phyloP scores from a whole-genome alignment of 2,888 invertebrate genomes.

The Acronicta psi region DNA sequence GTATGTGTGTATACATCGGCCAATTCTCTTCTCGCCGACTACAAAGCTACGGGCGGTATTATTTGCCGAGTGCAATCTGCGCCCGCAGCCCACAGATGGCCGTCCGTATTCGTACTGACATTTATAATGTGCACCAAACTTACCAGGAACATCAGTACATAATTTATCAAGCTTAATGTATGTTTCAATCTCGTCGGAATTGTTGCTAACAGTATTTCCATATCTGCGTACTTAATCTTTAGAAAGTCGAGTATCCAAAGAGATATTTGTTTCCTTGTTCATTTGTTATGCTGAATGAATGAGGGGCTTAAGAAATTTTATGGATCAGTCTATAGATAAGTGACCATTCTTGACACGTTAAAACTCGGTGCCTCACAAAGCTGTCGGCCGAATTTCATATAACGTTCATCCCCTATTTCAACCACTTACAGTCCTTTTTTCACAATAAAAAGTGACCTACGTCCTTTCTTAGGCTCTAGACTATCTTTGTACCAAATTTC shows the following conservation, averaged over 20 bases:
- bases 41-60: constrained; percentile 32
- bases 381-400: no score
- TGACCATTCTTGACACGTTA: no score
- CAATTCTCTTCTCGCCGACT: constrained; percentile 19
- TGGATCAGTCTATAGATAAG: no score
- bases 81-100: constrained; percentile 47
- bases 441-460: no score
- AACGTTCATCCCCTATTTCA: no score
- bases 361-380: no score
- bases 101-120: constrained; percentile 39
- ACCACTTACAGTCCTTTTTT: no score
- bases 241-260: constrained; percentile 33
- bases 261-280: constrained; percentile 16
- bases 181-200: constrained; percentile 45
- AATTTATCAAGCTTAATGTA: constrained; percentile 51
- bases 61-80: constrained; percentile 39
- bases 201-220: constrained; percentile 38
- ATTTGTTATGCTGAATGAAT: background rate
- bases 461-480: no score
- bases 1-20: background rate
- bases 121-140: constrained; percentile 42
- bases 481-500: no score
- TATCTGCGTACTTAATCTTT: constrained; percentile 47
- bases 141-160: constrained; percentile 47
- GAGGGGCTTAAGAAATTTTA: no score